Evolutionary conservation across 2,888 invertebrate genomes (phyloP).

Genomic region (Rhingia campestris): DNA sequence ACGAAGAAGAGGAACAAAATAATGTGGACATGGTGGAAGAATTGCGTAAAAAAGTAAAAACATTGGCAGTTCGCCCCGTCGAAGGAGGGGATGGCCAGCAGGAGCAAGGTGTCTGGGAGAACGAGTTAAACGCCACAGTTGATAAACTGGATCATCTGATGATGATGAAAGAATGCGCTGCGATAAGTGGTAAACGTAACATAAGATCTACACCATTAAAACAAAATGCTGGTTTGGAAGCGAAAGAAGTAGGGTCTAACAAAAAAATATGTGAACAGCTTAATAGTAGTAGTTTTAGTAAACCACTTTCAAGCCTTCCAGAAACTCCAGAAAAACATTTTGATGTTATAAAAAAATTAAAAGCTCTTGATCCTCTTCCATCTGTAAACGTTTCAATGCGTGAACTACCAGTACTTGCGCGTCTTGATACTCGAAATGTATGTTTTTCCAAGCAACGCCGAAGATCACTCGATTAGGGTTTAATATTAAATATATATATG

Average conservation of each 20-base stretch:
- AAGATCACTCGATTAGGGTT: slow-evolving; percentile 74
- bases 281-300: slow-evolving; percentile 34
- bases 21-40: slow-evolving; percentile 86
- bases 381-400: slow-evolving; percentile 82
- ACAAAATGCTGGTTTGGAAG: slow-evolving; percentile 66
- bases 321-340: slow-evolving; percentile 80
- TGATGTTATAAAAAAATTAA: slow-evolving; percentile 80
- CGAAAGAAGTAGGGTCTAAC: slow-evolving; percentile 74
- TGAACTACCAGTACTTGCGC: slow-evolving; percentile 81
- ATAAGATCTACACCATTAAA: slow-evolving; percentile 18
- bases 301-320: slow-evolving; percentile 78
- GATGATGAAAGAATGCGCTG: slow-evolving; percentile 85
- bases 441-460: slow-evolving; percentile 74
- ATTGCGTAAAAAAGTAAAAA: slow-evolving; percentile 87
- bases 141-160: slow-evolving; percentile 89
- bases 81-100: slow-evolving; percentile 89
- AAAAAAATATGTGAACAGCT: slow-evolving; percentile 70
- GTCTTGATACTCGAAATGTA: slow-evolving; percentile 77
- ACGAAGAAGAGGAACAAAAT: slow-evolving; percentile 76
- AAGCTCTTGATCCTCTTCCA: slow-evolving; percentile 81
- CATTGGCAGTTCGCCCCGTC: slow-evolving; percentile 88
- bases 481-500: background rate
- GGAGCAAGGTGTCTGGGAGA: slow-evolving; percentile 87
- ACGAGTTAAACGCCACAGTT: slow-evolving; percentile 90
- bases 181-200: slow-evolving; percentile 66